Evolutionary conservation across 2,797 vertebrate species (phyloP).

Genomic region (Tauraco hartlaubi): DNA sequence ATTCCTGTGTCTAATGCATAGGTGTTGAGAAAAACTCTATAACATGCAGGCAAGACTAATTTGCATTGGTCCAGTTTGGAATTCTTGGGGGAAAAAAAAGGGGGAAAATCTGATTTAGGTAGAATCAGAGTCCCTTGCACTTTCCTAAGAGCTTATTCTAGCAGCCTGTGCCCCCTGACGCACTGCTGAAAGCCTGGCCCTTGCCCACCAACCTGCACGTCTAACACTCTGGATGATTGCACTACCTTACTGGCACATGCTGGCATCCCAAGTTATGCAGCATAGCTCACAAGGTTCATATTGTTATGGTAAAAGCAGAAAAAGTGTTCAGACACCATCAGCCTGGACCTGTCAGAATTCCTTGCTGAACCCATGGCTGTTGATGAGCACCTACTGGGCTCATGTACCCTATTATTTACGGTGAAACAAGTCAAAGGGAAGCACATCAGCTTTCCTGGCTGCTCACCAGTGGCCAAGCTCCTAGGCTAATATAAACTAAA

Average conservation of each 20-base stretch:
- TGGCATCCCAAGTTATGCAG: too few relatives aligned
- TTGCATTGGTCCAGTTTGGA: neutral
- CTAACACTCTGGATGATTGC: rapidly evolving
- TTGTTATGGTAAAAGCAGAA: neutral
- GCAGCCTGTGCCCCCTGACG: neutral
- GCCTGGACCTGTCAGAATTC: neutral
- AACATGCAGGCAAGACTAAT: neutral
- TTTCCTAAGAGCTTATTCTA: neutral
- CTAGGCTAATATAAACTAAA: neutral
- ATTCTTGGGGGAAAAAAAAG: neutral
- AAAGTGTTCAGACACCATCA: neutral
- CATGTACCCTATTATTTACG: neutral
- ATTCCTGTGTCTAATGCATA: neutral
- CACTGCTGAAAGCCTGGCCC: neutral
- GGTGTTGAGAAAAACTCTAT: rapidly evolving
- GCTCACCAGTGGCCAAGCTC: neutral
- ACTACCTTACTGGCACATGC: neutral
- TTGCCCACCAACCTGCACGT: neutral
- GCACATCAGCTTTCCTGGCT: neutral
- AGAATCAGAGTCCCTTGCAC: neutral
- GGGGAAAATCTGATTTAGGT: rapidly evolving
- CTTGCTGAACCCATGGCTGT: neutral
- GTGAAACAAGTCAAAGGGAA: neutral
- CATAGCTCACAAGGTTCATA: neutral
- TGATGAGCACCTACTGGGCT: neutral